Conservation (phyloP, 2,113 vertebrate species). For the Excalfactoria chinensis region DNA sequence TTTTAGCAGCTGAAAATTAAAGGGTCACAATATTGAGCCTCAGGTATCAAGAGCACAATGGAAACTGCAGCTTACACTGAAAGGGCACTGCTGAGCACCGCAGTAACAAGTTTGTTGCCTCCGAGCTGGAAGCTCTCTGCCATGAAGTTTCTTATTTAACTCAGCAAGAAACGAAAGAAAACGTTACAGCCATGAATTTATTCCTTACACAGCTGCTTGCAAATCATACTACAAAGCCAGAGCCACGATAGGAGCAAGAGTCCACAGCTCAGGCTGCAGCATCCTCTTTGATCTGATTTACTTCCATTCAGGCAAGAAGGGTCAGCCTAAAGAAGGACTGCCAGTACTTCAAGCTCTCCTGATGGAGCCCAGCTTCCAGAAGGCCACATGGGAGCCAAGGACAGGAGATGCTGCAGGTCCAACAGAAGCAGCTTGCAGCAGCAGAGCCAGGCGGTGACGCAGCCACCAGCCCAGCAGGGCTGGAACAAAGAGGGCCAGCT, state of each 20-base stretch:
- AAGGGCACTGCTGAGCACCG: neutral
- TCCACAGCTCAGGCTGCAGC: neutral
- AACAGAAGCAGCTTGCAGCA: neutral
- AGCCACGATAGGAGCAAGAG: neutral
- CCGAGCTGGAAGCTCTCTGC: constrained; percentile 39
- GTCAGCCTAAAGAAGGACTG: neutral
- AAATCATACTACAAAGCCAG: neutral
- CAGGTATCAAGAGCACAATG: constrained; percentile 61
- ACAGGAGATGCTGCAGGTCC: neutral
- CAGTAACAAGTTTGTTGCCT: constrained; percentile 26
- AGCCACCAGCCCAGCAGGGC: neutral
- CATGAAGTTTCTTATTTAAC: constrained; percentile 62
- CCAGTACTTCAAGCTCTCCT: neutral
- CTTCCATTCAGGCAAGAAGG: neutral
- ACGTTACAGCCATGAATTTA: constrained; percentile 31
- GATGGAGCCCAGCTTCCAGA: neutral
- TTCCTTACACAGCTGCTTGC: constrained; percentile 32
- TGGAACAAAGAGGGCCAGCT: neutral
- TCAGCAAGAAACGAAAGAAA: constrained; percentile 55
- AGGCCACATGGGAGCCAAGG: neutral
- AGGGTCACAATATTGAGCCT: constrained; percentile 69
- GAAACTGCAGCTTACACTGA: constrained; percentile 56
- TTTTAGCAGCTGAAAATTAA: constrained; percentile 69
- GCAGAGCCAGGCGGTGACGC: too few relatives aligned
- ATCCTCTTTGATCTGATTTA: neutral